phyloP scores from a whole-genome alignment of 2,888 invertebrate genomes.

The Tenthredo amoena region DNA sequence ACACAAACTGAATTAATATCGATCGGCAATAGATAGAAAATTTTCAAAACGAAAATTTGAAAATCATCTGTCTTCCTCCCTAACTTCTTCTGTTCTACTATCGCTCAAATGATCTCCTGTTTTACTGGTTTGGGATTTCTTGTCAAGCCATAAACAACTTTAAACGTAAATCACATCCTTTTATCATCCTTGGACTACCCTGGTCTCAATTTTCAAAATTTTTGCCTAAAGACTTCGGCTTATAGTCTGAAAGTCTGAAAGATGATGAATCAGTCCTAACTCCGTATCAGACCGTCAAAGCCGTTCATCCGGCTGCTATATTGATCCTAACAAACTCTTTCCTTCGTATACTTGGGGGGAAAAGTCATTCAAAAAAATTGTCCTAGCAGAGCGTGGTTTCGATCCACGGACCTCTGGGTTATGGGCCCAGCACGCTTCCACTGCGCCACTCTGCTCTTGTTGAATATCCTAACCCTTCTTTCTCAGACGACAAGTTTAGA shows the following conservation, averaged over 20 bases:
- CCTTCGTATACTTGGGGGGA: not conserved
- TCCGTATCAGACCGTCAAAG: not conserved
- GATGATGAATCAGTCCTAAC: not conserved
- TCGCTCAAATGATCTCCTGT: no score
- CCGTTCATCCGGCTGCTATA: not conserved
- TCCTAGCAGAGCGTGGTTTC: conserved; percentile 80
- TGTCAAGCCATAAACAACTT: no score
- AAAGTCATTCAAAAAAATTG: not conserved
- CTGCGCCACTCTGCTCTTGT: conserved; percentile 88
- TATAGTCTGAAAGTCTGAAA: conserved; percentile 1
- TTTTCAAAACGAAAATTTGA: no score
- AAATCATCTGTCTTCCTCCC: no score
- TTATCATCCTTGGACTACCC: not conserved
- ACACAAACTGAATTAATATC: no score
- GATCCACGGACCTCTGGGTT: conserved; percentile 96
- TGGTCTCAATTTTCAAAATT: not conserved
- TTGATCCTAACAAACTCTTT: not conserved
- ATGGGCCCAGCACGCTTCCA: conserved; percentile 92
- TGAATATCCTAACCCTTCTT: not conserved
- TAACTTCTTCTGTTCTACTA: no score
- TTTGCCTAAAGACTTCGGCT: not conserved
- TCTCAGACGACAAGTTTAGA: not conserved
- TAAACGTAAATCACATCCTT: no score
- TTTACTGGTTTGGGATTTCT: no score
- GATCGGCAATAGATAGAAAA: no score